These are phyloP conservation scores for Axis porcinus DNA, from an alignment of 2,113 vertebrate species.

Conservation along the genomic window DNA sequence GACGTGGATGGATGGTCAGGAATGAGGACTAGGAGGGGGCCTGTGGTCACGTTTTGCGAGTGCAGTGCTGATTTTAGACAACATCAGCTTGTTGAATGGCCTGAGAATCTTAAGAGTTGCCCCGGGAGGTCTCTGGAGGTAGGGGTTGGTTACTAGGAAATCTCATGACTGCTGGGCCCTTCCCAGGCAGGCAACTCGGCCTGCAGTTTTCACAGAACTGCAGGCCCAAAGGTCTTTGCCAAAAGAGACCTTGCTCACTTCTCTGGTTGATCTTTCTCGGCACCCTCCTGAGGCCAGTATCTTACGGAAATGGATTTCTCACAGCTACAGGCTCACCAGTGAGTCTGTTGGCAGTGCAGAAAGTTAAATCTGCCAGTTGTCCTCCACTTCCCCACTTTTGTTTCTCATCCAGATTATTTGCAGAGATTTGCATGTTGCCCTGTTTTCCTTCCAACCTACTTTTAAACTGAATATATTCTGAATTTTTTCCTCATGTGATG, in stretches of 20 bases:
- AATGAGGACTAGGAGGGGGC: background rate
- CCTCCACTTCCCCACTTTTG: background rate
- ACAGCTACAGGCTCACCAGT: background rate
- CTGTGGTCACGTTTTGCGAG: background rate
- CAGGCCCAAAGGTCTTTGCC: background rate
- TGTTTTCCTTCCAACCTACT: background rate
- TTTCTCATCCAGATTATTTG: background rate
- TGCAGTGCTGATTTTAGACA: background rate
- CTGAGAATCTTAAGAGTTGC: background rate
- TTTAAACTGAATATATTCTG: background rate
- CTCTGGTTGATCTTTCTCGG: background rate
- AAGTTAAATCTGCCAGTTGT: rapidly evolving
- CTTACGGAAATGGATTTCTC: background rate
- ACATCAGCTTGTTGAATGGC: background rate
- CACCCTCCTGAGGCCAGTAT: background rate
- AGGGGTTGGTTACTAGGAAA: background rate
- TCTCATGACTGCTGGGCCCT: too few species aligned
- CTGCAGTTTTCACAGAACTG: background rate
- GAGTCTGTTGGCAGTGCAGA: rapidly evolving
- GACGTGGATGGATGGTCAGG: background rate
- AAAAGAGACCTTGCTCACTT: background rate
- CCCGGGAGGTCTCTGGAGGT: background rate
- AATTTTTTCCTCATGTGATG: background rate
- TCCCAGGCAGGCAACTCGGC: background rate
- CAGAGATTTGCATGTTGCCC: background rate